A percentile compares a stretch with the other conserved stretches of the same genome.
phyloP scores from a whole-genome alignment of 2,888 invertebrate species.

The Dryococelus australis region DNA sequence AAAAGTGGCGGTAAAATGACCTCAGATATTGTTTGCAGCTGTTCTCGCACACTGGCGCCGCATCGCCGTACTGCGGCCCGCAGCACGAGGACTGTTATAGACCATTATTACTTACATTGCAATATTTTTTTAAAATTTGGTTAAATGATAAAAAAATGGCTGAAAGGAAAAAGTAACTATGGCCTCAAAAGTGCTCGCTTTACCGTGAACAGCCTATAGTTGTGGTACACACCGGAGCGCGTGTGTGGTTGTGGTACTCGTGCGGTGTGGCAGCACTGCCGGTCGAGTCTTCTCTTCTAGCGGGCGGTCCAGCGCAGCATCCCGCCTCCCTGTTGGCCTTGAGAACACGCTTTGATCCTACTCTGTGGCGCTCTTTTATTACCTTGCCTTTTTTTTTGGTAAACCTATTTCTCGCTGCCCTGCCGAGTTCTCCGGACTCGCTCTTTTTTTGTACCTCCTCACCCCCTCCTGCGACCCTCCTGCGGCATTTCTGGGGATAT shows the following conservation, averaged over 20 bases:
- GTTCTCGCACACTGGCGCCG: no score
- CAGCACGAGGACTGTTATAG: no score
- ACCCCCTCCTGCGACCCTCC: neutral
- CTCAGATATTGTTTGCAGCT: no score
- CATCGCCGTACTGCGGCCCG: no score
- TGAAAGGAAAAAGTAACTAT: no score
- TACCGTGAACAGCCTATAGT: neutral
- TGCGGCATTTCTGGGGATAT: slow-evolving; percentile 6
- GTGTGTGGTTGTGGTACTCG: neutral
- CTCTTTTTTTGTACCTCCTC: neutral
- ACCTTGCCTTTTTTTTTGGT: neutral
- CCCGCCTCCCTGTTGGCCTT: neutral
- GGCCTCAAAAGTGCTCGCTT: no score
- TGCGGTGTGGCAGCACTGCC: no score
- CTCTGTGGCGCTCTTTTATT: neutral
- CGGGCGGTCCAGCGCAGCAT: neutral
- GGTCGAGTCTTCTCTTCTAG: no score
- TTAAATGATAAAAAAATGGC: no score
- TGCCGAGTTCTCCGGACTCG: neutral
- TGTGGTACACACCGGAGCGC: neutral
- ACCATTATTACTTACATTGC: no score
- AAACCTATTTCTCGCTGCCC: slow-evolving; percentile 9
- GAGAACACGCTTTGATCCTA: neutral
- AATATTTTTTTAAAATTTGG: no score
- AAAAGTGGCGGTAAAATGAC: no score